A percentile compares a stretch with the other conserved stretches of the same genome.
phyloP scores from a whole-genome alignment of 1,140 invertebrate species.

The Nephila pilipes region DNA sequence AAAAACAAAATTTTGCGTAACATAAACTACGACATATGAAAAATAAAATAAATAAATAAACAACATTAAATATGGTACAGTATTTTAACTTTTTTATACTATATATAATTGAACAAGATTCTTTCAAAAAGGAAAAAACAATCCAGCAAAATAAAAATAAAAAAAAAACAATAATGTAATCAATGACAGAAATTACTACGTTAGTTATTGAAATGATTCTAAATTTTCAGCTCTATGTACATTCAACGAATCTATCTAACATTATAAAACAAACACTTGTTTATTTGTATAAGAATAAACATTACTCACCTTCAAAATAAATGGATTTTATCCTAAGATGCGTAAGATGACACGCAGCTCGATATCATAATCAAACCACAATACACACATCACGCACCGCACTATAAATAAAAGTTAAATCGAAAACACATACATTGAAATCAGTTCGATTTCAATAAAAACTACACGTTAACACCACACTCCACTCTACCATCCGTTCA shows the following conservation, averaged over 20 bases:
- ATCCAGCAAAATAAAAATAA: too few relatives aligned
- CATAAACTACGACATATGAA: too few relatives aligned
- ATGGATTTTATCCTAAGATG: conserved; percentile 11
- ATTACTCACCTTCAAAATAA: background rate
- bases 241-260: background rate
- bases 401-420: background rate
- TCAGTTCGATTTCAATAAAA: background rate
- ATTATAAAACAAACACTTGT: background rate
- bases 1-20: too few relatives aligned
- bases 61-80: too few relatives aligned
- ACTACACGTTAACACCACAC: background rate
- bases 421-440: background rate
- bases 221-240: too few relatives aligned
- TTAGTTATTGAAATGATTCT: too few relatives aligned
- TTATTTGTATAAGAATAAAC: background rate
- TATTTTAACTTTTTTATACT: too few relatives aligned
- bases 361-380: background rate
- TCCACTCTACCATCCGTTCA: background rate
- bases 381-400: background rate
- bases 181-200: too few relatives aligned
- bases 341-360: background rate
- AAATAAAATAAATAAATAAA: too few relatives aligned
- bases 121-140: too few relatives aligned
- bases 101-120: too few relatives aligned
- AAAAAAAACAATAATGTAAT: too few relatives aligned